Conservation (phyloP, 1,140 invertebrate genomes). For the Drosophila subobscura region DNA sequence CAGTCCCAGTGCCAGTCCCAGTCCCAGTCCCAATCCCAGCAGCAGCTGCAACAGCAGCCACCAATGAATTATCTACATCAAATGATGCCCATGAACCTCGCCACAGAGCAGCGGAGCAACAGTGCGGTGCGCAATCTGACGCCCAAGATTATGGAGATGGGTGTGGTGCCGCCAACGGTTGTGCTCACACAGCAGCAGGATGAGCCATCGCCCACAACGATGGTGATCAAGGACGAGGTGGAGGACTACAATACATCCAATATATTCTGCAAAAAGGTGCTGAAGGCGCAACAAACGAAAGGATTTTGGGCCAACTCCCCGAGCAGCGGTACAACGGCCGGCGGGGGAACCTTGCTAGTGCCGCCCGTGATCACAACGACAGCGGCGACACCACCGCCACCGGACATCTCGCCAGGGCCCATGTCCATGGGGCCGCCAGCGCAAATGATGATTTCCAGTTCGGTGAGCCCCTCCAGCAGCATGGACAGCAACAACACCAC, state of each 20-base stretch:
- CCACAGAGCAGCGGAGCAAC: constrained; percentile 55
- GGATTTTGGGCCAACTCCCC: constrained; percentile 79
- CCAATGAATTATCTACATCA: constrained; percentile 26
- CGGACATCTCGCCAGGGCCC: constrained; percentile 22
- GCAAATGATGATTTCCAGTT: constrained; percentile 62
- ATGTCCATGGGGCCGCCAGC: constrained; percentile 76
- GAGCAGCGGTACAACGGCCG: constrained; percentile 46
- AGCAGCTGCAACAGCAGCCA: constrained; percentile 54
- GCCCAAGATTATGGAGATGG: constrained; percentile 74
- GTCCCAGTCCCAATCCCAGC: constrained; percentile 14
- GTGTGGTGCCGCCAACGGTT: constrained; percentile 23
- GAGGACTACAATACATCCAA: constrained; percentile 75
- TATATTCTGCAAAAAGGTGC: constrained; percentile 82
- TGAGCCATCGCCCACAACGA: constrained; percentile 38
- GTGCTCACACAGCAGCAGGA: constrained; percentile 22
- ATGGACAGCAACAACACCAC: constrained; percentile 48
- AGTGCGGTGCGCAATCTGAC: constrained; percentile 76
- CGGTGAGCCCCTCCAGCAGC: constrained; percentile 71
- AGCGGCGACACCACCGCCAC: constrained; percentile 66
- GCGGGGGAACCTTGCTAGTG: constrained; percentile 43
- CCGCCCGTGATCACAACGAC: constrained; percentile 69
- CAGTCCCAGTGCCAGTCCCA: not conserved
- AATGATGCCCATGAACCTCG: constrained; percentile 77
- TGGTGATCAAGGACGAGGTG: constrained; percentile 77
- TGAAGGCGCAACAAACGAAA: constrained; percentile 82